Base-by-base conservation (phyloP, 2,888 invertebrate species). In the Pristionchus mayeri region DNA sequence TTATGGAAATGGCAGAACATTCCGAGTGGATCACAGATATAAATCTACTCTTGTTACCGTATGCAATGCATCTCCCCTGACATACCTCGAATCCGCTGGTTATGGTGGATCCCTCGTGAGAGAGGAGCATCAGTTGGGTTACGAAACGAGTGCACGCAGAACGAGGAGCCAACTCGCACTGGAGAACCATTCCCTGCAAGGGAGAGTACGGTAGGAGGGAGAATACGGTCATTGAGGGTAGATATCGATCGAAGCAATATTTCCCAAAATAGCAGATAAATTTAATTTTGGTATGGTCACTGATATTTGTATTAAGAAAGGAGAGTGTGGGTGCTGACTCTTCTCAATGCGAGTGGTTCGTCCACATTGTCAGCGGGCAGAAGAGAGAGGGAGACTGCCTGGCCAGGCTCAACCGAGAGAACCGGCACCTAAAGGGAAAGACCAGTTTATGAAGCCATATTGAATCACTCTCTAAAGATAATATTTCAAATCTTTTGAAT, bases 91-190 rank as follows among this genome's bases (percentile, higher is more conserved):
- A 94, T 44, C 94, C 94, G 44, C 44, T 44, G 44, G 44, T 9
- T 44, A 44, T 13, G 44, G 89, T 87, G 37, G 85, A 88, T 4
- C 88, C 86, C 21, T 91, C 85, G 84, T 93, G 92, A 84, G 87
- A 96, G n/a, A 98, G 94, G 0, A 98, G 95, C 57, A 96, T 95
- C 0, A 98, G 96, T 79, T 95, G 96, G 0, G 98, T 98, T 95
- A 97, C 94, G 88, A 95, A 95, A 18, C 87, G 86, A 71, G 85
- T 83, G 85, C 91, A 91, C 16, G 87, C 87, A 57, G 85, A 52
- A 4, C 87, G 89, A 21, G 85, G 83, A n/a, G 84, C 85, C 93
- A 37, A 95, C 94, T 21, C 96, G 94, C 63, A 50, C 27, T 89
- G 54, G 48, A 97, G 94, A 54, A 97, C 96, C 97, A 97, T 97